phyloP scores from a whole-genome alignment of 64 coral and sea anemone genomes.

The Actinia tenebrosa region DNA sequence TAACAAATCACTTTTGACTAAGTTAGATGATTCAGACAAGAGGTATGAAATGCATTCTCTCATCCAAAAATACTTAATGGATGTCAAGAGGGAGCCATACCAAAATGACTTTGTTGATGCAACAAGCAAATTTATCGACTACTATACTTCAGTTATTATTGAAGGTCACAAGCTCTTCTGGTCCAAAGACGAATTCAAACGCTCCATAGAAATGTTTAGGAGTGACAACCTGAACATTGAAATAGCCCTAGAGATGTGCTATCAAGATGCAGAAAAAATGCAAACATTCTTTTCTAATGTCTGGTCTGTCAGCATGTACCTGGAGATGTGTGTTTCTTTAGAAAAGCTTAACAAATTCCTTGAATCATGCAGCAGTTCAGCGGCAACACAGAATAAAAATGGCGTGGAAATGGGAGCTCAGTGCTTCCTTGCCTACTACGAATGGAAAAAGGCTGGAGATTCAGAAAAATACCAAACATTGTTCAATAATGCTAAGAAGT shows the following conservation, averaged over 20 bases:
- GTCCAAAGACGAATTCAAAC: slow-evolving; percentile 43
- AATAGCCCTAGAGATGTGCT: background rate
- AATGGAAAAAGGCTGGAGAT: background rate
- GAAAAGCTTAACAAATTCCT: background rate
- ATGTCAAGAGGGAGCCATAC: background rate
- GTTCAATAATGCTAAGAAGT: background rate
- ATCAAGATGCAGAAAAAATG: background rate
- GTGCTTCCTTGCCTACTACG: background rate
- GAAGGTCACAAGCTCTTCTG: slow-evolving; percentile 22
- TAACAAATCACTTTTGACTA: slow-evolving; percentile 39
- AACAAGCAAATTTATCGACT: slow-evolving; percentile 10
- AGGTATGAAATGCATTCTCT: slow-evolving; percentile 48
- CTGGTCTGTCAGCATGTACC: no score
- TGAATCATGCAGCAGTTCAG: background rate
- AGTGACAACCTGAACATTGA: background rate
- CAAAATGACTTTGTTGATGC: background rate
- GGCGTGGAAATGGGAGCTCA: background rate
- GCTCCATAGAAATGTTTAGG: slow-evolving; percentile 24
- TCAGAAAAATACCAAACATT: background rate
- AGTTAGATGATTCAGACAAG: background rate
- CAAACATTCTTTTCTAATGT: no score
- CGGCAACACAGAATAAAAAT: background rate
- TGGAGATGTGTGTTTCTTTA: background rate
- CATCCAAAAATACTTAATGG: slow-evolving; percentile 29
- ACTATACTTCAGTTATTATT: slow-evolving; percentile 17